These are phyloP conservation scores for Myopa tessellatipennis DNA, from an alignment of 2,888 invertebrate species.

Conservation along the genomic window DNA sequence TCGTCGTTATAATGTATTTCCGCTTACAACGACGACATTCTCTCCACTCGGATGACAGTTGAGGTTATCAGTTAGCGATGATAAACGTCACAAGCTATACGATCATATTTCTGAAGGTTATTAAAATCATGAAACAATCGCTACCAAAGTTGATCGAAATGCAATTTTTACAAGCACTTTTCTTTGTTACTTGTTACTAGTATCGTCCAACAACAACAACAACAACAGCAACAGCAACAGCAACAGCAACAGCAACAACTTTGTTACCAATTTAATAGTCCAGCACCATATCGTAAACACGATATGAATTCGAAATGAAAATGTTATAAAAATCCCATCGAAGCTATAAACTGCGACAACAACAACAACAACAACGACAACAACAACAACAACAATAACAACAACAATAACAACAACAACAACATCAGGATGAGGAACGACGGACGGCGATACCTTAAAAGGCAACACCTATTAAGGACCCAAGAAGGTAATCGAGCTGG, in stretches of 20 bases:
- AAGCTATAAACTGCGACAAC: neutral
- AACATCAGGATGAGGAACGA: slow-evolving; percentile 17
- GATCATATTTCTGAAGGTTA: no score
- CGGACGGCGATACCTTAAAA: slow-evolving; percentile 55
- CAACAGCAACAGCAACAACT: slow-evolving; percentile 12
- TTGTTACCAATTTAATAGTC: neutral
- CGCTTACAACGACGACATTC: no score
- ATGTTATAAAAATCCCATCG: slow-evolving; percentile 12
- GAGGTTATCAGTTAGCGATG: no score
- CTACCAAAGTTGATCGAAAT: no score
- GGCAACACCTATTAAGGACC: slow-evolving; percentile 61
- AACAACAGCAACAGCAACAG: neutral
- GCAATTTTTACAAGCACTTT: neutral
- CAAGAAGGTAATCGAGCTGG: slow-evolving; percentile 54
- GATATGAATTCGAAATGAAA: slow-evolving; percentile 18
- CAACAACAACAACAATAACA: neutral
- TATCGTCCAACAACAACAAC: neutral
- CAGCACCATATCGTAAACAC: neutral
- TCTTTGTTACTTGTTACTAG: neutral
- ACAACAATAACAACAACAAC: neutral
- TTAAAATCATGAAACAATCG: no score
- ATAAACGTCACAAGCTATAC: no score
- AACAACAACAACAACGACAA: neutral
- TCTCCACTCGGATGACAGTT: no score
- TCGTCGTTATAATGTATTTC: no score